A percentile compares a stretch with the other conserved stretches of the same genome.
Conservation (phyloP, 2,797 vertebrate genomes). For the Microctenopoma steveboyesi region DNA sequence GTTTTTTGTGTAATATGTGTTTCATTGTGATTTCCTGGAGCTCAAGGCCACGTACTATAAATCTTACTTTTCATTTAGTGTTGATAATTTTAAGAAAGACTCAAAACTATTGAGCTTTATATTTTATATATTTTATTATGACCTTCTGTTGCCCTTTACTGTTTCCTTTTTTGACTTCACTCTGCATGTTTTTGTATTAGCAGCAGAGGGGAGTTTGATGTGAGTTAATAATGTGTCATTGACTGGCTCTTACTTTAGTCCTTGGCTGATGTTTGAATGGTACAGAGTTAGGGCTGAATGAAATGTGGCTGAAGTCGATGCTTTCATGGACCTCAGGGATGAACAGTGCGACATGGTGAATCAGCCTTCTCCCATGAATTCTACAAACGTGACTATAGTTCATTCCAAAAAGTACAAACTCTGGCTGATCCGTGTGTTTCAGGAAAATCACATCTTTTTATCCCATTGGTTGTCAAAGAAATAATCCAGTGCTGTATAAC, state of each 20-base stretch:
- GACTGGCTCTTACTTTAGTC: conserved; percentile 33
- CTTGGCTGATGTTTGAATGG: conserved; percentile 42
- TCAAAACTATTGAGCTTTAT: too few relatives aligned
- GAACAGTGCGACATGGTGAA: conserved; percentile 68
- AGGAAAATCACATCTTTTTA: background rate
- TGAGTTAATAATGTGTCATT: conserved; percentile 55
- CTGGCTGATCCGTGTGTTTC: conserved; percentile 18
- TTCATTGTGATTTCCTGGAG: too few relatives aligned
- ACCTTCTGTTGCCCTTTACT: too few relatives aligned
- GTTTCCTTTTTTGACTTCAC: background rate
- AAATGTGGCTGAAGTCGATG: conserved; percentile 39
- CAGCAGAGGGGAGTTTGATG: conserved; percentile 29
- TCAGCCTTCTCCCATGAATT: conserved; percentile 7
- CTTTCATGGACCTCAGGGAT: conserved; percentile 68
- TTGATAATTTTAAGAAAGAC: too few relatives aligned
- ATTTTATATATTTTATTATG: too few relatives aligned
- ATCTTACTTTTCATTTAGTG: too few relatives aligned
- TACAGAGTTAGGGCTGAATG: conserved; percentile 30
- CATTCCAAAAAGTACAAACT: conserved; percentile 5
- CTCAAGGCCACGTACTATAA: too few relatives aligned
- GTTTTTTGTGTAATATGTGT: too few relatives aligned
- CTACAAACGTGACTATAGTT: background rate
- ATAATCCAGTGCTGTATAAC: conserved; percentile 4
- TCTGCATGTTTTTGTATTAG: conserved; percentile 14
- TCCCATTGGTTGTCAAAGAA: conserved; percentile 7